Base-by-base conservation (phyloP, 1,140 invertebrate species). In the Drosophila ambigua region DNA sequence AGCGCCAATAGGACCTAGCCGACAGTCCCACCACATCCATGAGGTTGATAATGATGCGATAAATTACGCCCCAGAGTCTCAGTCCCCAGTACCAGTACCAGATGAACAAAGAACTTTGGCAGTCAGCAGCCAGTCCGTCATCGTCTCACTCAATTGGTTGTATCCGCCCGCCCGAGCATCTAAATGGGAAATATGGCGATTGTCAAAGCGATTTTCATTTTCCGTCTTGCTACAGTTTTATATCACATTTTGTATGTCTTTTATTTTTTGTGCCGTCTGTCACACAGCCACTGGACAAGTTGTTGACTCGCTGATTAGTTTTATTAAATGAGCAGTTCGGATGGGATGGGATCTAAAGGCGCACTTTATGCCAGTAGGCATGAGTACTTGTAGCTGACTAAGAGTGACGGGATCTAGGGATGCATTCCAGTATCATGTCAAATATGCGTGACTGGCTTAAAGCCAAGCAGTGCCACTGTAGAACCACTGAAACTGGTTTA, bases 241-340 rank as follows among this genome's bases (percentile, higher is more conserved):
- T 46, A 31, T 51, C 50, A 62, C 39, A 65, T 9, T 60, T 60
- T 39, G 35, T 39, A 11, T 39, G 35, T 39, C 35, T 39, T 11
- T 39, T 39, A 28, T 43, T 64, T 44, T 44, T 44, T 43, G 35
- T 49, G 15, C 6, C 44, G 49, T 51, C 49, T 23, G 16, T 11
- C 8, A 24, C 9, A 20, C 41, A 55, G 43, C 50, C 54, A 53
- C 54, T 26, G 45, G 50, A 26, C 44, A 48, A 43, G 60, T 72
- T 35, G 60, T 35, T 51, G 59, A 64, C 55, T 79, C 77, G 74
- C 71, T 82, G 79, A 85, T 82, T 85, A 87, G 82, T 87, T 82
- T 75, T 53, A 87, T 82, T 87, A 85, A 82, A 87, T 81, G 77
- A 78, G 69, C 82, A 87, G 87, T 81, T 85, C 64, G 60, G 62